Evolutionary conservation across 2,113 vertebrate genomes (phyloP), one percentile per base, ranked within the genome.

Genomic region (Sapajus apella): DNA sequence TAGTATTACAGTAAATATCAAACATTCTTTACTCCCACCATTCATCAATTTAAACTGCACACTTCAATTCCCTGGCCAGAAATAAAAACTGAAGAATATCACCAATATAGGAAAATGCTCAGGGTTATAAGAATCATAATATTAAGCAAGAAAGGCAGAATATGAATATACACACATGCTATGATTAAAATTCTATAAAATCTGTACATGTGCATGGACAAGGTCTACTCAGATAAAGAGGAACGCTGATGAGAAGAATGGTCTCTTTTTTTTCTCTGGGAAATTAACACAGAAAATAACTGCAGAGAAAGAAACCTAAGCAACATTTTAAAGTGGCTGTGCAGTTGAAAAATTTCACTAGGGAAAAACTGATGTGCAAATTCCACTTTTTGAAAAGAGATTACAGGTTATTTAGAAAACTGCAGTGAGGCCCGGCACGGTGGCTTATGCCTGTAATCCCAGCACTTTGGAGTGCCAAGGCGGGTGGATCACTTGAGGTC

Each of bases 221-320:
- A 90, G 21, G 45, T 14, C 56, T 50, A 30, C 56, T 61, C 21
- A 90, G 61, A 40, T 30, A 52, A 87, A 43, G 40, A 90, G 47
- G 9, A 23, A 23, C 2, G 8, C 5, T 25, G 68, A 73, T n/a
- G 43, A 75, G 64, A 85, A 86, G 76, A 84, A 73, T 0, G 3
- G 21, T n/a, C 75, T 94, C 25, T n/a, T 81, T 56, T 55, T 88
- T 47, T 56, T 77, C 66, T 45, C 11, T 6, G 75, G 55, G 79
- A 93, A 91, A 93, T 52, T 43, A 87, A 77, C 73, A 82, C 43
- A 58, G 81, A 95, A 87, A 86, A 23, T 75, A 95, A 95, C 1
- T 47, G 32, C 25, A 90, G 66, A 66, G 64, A 70, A 40, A 91
- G 85, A 87, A 88, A 82, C 14, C 13, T 30, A 77, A 77, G 47